phyloP scores from a whole-genome alignment of 2,113 vertebrate species.

The Fukomys damarensis region DNA sequence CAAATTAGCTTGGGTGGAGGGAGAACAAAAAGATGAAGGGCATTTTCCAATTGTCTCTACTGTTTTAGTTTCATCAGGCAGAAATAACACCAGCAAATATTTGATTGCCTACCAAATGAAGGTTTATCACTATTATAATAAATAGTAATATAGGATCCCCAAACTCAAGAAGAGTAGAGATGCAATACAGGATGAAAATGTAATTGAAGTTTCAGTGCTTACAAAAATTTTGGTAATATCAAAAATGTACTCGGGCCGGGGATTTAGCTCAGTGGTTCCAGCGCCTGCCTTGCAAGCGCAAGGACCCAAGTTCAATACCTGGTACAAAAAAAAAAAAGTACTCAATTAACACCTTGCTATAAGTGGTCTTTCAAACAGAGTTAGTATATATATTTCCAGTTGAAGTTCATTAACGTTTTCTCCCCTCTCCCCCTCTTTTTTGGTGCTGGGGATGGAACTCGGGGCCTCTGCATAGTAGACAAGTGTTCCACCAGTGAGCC shows the following conservation, averaged over 20 bases:
- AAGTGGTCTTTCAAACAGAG: constrained; percentile 39
- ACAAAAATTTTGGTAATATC: constrained; percentile 42
- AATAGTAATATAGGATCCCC: not conserved
- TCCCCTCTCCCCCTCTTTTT: not conserved
- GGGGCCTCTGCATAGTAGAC: not conserved
- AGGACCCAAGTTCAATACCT: too few relatives aligned
- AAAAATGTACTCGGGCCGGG: too few relatives aligned
- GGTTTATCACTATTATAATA: not conserved
- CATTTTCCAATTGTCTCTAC: not conserved
- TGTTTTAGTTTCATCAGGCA: constrained; percentile 49
- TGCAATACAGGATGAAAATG: constrained; percentile 50
- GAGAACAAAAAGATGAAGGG: constrained; percentile 4
- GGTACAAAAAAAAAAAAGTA: too few relatives aligned
- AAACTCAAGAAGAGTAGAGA: constrained; percentile 46
- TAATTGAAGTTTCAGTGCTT: constrained; percentile 34
- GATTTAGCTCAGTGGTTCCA: too few relatives aligned
- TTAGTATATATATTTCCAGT: not conserved
- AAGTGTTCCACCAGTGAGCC: not conserved
- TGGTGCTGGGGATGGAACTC: not conserved
- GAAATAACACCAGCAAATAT: constrained; percentile 53
- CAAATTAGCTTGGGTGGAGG: constrained; percentile 1
- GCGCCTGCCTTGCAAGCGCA: too few relatives aligned
- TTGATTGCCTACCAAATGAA: constrained; percentile 39
- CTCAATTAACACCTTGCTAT: not conserved
- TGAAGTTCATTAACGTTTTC: constrained; percentile 44